Conservation (phyloP, 1,140 invertebrate species). For the Piezodorus guildinii region DNA sequence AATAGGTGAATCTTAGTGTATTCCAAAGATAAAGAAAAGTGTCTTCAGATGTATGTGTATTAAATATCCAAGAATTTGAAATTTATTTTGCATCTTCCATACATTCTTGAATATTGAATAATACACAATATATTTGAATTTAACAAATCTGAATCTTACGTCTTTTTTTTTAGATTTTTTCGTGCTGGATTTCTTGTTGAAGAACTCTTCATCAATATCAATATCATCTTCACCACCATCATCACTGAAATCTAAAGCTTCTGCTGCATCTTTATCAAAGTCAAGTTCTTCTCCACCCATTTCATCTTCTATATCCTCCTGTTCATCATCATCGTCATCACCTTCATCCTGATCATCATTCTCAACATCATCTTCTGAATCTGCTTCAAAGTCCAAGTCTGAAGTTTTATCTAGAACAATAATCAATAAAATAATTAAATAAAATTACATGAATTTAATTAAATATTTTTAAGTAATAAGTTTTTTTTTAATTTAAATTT, state of each 20-base stretch:
- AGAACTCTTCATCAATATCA: constrained; percentile 18
- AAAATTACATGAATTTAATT: neutral
- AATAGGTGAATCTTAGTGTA: too few species aligned
- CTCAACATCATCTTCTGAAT: constrained; percentile 30
- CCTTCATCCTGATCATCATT: neutral
- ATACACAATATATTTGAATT: too few species aligned
- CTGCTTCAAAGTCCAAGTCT: constrained; percentile 27
- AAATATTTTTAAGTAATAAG: constrained; percentile 32
- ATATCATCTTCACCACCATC: constrained; percentile 23
- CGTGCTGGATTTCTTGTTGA: constrained; percentile 11
- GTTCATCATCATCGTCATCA: constrained; percentile 26
- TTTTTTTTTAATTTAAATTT: too few species aligned
- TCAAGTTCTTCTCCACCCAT: constrained; percentile 21
- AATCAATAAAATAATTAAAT: neutral
- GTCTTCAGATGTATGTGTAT: too few species aligned
- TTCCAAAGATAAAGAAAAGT: too few species aligned
- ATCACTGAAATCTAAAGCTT: constrained; percentile 23
- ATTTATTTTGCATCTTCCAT: too few species aligned
- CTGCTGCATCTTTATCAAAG: constrained; percentile 20
- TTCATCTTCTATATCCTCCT: constrained; percentile 18
- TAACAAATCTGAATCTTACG: too few species aligned
- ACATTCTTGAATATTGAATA: too few species aligned
- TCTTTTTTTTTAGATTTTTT: neutral
- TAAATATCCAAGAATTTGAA: too few species aligned
- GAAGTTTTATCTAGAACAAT: constrained; percentile 36